Evolutionary conservation across 2,113 vertebrate species (phyloP), one percentile per base, ranked within the genome.

Genomic region (Peromyscus californicus): DNA sequence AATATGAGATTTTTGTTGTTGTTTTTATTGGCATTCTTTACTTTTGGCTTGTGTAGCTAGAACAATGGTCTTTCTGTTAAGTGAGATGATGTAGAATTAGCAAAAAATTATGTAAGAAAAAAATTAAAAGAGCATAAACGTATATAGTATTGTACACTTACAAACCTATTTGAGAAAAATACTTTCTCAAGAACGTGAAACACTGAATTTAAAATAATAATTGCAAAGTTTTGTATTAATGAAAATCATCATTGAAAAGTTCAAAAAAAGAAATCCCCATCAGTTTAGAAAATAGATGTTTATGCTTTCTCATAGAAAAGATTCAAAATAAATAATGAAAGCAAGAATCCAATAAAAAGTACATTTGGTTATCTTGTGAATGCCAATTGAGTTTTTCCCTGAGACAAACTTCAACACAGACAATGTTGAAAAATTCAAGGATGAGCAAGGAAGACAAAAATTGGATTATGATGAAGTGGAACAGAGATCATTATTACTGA

Each of bases 381-480:
- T 69, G 24, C 0, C 19, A 93, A 75, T 29, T n/a, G 78, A 48
- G 0, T 84, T 63, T 74, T 83, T 84, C 13, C 61, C 61, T 13
- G 7, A 63, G 15, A 7, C 22, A 42, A 84, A 63, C 24, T 42
- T 24, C 24, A 84, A 83, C 13, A 29, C 10, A 63, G 21, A 13
- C 22, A 39, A 39, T 88, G 17, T 12, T 74, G 5, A 74, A 82
- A 89, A 54, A 33, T 1, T 7, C 33, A 94, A 39, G 59, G 29
- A 13, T 0, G 1, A 7, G 0, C 1, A 1, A n/a, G 4, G 8
- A 39, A 72, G n/a, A 95, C 11, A 84, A 61, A 42, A 26, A 24
- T 33, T 7, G 17, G 26, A 67, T 31, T 22, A 65, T n/a, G 31
- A 42, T 36, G n/a, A 88, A 76, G 4, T 12, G 2, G 33, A 19